Base-by-base conservation (phyloP, 2,888 invertebrate species). In the Scaptomyza cyrtandrae region DNA sequence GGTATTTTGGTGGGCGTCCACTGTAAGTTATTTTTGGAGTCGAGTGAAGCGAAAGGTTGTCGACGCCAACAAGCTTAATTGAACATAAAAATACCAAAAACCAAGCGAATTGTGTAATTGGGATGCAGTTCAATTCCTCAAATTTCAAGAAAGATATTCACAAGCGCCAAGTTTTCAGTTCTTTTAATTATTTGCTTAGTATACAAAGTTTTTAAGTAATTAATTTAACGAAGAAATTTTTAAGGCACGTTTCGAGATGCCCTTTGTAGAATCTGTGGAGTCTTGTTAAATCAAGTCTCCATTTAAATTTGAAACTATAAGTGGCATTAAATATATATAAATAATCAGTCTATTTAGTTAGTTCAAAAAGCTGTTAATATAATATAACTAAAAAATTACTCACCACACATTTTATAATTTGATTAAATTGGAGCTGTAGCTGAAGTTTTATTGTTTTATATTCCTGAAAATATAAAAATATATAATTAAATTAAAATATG, bases 11-110 rank as follows among this genome's bases (percentile, higher is more conserved):
- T 69, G 64, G 74, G 75, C 66, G 81, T 69, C 29, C 57, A 67
- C 27, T 60, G 53, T 13, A 70, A 71, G 76, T 68, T 72, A 79
- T 77, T 79, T 76, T 71, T 66, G 60, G 66, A 64, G 48, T 64
- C 45, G 48, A 61, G 6, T 39, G 39, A 50, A 45, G 41, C 57
- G 57, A 78, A 70, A 73, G 75, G 66, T 67, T 62, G 27, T 55
- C 66, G 58, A 50, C 56, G 60, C 49, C 52, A 44, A 11, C 37
- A n/a, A 49, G 35, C 43, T 24, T 27, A 35, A 41, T 33, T 39
- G 33, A 29, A 19, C 35, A 52, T 66, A 59, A 35, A 57, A 56
- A 70, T 49, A 48, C 54, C 35, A 46, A 16, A 3, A 39, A 10
- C 29, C 29, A 33, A 39, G 10, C 29, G 1, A 33, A 54, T 43